Evolutionary conservation across 2,888 invertebrate species (phyloP), one percentile per base, ranked within the genome.

Genomic region (Cyrtodaria siliqua): DNA sequence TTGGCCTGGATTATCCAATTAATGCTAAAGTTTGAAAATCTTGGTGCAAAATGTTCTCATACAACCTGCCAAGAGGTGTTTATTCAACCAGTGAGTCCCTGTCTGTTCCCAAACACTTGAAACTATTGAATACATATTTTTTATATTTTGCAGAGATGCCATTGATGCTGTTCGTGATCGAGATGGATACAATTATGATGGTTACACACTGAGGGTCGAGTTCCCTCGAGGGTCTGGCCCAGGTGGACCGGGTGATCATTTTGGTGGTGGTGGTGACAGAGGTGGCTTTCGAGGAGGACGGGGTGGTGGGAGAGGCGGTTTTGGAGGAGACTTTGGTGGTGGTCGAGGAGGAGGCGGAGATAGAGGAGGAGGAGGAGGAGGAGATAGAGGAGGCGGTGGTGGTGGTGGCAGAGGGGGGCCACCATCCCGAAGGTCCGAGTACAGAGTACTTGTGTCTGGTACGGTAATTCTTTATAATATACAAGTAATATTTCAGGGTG

Each of bases 121-220:
- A n/a, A n/a, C n/a, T n/a, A n/a, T n/a, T n/a, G n/a, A n/a, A n/a
- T n/a, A n/a, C n/a, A n/a, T n/a, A n/a, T n/a, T n/a, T n/a, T n/a
- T n/a, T n/a, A n/a, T n/a, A 33, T 47, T 63, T 83, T 93, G 55
- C 89, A 98, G 99, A 86, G 99, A 99, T 94, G 99, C 99, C 0
- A 98, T 98, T 92, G 99, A 99, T 94, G 99, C 99, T 0, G 98
- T 99, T 0, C 96, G 97, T 78, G 97, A 98, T 0, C 95, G 99
- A 69, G 99, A 99, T 93, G 99, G 99, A 0, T 99, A 99, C 92
- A 98, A 99, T 93, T 99, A 99, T 92, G 99, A 99, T 92, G 99
- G 99, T 0, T 99, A 99, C 93, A 95, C 98, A 56, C 94, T 99
- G 16, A 95, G 99, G 52, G 99, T 99, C 1, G 99, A 99, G 93